Evolutionary conservation across 2,113 vertebrate species (phyloP).

Genomic region (Syrmaticus mikado): DNA sequence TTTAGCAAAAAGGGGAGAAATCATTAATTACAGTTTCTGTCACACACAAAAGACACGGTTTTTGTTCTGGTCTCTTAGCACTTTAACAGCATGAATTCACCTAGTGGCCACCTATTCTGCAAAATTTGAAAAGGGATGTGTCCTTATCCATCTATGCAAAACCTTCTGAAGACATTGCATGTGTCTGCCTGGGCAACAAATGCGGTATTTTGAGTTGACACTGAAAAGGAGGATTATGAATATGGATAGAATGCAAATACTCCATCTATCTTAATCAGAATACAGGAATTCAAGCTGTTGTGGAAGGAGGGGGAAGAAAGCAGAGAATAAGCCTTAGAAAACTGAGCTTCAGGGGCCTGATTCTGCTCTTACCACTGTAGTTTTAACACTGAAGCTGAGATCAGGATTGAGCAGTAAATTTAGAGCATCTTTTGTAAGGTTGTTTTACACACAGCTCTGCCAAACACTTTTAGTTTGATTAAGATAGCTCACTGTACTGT

Average conservation of each 20-base stretch:
- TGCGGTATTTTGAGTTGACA: slow-evolving; percentile 79
- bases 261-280: slow-evolving; percentile 85
- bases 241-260: slow-evolving; percentile 86
- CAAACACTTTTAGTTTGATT: not conserved
- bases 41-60: slow-evolving; percentile 83
- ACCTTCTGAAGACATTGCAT: slow-evolving; percentile 81
- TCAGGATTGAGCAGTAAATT: not conserved
- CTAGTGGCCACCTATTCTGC: slow-evolving; percentile 89
- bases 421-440: not conserved
- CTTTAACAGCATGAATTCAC: slow-evolving; percentile 85
- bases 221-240: slow-evolving; percentile 82
- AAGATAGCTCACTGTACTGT: not conserved
- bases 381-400: not conserved
- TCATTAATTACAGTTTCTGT: slow-evolving; percentile 98
- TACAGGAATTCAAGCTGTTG: slow-evolving; percentile 82
- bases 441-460: not conserved
- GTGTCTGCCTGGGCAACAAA: slow-evolving; percentile 85
- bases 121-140: slow-evolving; percentile 84
- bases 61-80: slow-evolving; percentile 85
- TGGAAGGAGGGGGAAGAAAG: slow-evolving; percentile 42
- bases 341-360: slow-evolving; percentile 36
- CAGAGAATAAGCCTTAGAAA: slow-evolving; percentile 58
- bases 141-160: slow-evolving; percentile 80
- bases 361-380: not conserved
- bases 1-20: slow-evolving; percentile 85